phyloP scores from a whole-genome alignment of 2,797 vertebrate species.

The Sebastolobus altivelis region DNA sequence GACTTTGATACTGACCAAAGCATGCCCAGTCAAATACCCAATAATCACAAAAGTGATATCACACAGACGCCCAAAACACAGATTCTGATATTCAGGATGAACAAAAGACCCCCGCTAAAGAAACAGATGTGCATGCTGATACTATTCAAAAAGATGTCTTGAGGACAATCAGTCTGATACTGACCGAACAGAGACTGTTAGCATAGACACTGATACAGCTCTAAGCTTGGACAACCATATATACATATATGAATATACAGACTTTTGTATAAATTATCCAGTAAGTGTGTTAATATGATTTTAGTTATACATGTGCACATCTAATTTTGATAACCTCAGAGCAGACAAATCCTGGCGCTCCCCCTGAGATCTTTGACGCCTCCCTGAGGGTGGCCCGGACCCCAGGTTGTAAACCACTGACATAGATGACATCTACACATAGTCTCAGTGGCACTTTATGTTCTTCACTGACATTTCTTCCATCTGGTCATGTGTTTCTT shows the following conservation, averaged over 20 bases:
- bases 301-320: too few species aligned
- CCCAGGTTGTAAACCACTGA: too few species aligned
- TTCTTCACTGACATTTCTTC: conserved; percentile 51
- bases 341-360: too few species aligned
- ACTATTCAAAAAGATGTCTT: not conserved
- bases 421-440: conserved; percentile 21
- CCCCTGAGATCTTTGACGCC: too few species aligned
- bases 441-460: conserved; percentile 28
- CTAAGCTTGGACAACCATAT: not conserved
- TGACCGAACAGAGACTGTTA: not conserved
- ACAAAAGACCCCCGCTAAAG: conserved; percentile 26
- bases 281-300: too few species aligned
- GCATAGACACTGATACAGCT: conserved; percentile 15
- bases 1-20: conserved; percentile 42
- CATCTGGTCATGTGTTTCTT: conserved; percentile 20
- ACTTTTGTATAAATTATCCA: too few species aligned
- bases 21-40: conserved; percentile 24
- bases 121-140: not conserved
- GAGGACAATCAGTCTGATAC: not conserved
- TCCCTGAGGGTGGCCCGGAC: not conserved
- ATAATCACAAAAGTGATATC: conserved; percentile 22
- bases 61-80: conserved; percentile 11
- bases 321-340: too few species aligned
- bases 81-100: conserved; percentile 44
- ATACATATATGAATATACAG: too few species aligned